These are phyloP conservation scores for Prionailurus bengalensis DNA, from an alignment of 2,113 vertebrate genomes.

Conservation along the genomic window DNA sequence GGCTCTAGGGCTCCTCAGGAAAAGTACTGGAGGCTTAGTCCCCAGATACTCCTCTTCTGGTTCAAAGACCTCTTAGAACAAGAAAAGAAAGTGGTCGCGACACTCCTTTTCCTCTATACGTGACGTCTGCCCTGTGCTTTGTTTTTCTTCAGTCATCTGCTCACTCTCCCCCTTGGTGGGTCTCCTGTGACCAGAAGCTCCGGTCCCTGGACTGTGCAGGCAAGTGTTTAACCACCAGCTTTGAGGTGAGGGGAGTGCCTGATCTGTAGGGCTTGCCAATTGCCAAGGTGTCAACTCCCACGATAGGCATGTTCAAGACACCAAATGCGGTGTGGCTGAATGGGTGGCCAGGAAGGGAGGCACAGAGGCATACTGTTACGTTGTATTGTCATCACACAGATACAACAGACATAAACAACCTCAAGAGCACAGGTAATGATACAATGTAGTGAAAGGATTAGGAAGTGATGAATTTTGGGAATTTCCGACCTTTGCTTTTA, in stretches of 20 bases:
- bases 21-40: background rate
- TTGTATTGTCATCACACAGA: background rate
- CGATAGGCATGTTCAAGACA: background rate
- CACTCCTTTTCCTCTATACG: background rate
- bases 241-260: background rate
- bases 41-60: background rate
- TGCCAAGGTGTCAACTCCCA: background rate
- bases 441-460: background rate
- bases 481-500: slow-evolving; percentile 34
- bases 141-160: background rate
- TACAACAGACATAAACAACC: background rate
- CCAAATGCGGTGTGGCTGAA: background rate
- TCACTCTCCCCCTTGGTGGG: background rate
- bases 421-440: background rate
- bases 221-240: background rate
- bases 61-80: background rate
- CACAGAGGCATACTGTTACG: accelerated
- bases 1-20: background rate
- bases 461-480: background rate
- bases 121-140: background rate
- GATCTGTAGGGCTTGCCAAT: background rate
- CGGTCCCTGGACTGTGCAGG: background rate
- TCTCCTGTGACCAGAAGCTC: background rate
- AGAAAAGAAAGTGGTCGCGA: background rate
- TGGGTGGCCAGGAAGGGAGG: background rate